These are phyloP conservation scores for Diplolepis rosae DNA, from an alignment of 2,888 invertebrate genomes.

Conservation along the genomic window DNA sequence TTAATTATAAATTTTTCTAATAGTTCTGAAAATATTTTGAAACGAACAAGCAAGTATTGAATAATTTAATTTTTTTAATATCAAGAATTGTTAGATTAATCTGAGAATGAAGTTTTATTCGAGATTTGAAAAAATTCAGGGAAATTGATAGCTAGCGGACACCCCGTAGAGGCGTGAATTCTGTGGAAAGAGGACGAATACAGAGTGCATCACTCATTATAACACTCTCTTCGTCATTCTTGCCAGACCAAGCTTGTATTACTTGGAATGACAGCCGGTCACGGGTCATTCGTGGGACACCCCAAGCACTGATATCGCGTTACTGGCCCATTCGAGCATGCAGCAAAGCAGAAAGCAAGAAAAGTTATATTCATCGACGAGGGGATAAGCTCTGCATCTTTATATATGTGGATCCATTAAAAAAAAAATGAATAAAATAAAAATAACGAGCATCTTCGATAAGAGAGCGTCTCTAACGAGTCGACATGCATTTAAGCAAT, in stretches of 20 bases:
- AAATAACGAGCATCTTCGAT: conserved; percentile 7
- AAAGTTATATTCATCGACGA: conserved; percentile 32
- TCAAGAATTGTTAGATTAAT: too few species aligned
- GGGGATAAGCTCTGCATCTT: conserved; percentile 13
- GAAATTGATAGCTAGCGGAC: conserved; percentile 16
- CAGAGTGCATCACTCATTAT: conserved; percentile 63
- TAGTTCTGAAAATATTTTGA: too few species aligned
- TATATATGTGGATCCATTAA: conserved; percentile 4
- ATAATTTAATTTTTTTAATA: too few species aligned
- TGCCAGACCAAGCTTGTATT: conserved; percentile 48
- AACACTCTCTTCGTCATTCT: conserved; percentile 60
- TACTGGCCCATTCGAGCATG: conserved; percentile 31
- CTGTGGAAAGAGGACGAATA: conserved; percentile 30
- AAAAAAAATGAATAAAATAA: conserved; percentile 19
- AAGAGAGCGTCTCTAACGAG: conserved; percentile 1
- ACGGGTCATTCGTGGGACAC: conserved; percentile 57
- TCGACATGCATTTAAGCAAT: neutral
- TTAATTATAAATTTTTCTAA: too few species aligned
- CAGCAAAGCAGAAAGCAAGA: conserved; percentile 35
- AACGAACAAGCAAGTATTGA: too few species aligned
- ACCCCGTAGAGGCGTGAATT: conserved; percentile 35
- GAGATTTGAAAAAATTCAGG: neutral
- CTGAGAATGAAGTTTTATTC: too few species aligned
- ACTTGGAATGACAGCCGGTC: conserved; percentile 60
- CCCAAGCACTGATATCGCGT: conserved; percentile 50